phyloP scores from a whole-genome alignment of 2,797 vertebrate species.

The Ataeniobius toweri region DNA sequence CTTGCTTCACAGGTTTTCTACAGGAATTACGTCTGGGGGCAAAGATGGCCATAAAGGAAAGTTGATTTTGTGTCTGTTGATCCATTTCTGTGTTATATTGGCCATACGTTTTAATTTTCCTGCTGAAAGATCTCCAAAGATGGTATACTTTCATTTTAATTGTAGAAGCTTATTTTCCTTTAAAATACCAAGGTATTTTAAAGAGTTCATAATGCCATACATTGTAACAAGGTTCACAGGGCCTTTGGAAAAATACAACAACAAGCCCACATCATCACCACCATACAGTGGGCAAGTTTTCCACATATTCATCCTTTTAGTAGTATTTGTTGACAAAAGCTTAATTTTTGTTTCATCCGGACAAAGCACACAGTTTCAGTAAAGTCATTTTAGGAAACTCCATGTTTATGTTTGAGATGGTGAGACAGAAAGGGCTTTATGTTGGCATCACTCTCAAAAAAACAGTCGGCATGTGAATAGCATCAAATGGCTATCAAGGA shows the following conservation, averaged over 20 bases:
- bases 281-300: not conserved
- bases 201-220: not conserved
- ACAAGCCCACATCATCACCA: not conserved
- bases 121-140: not conserved
- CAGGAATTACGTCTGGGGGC: not conserved
- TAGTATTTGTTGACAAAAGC: not conserved
- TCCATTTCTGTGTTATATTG: not conserved
- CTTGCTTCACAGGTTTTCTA: not conserved
- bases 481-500: too few relatives aligned
- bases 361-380: not conserved
- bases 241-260: not conserved
- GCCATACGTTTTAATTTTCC: not conserved
- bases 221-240: not conserved
- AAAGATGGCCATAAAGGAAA: not conserved
- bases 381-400: not conserved
- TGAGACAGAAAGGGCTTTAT: not conserved
- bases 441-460: not conserved
- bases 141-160: too few relatives aligned
- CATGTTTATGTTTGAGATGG: not conserved
- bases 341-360: not conserved
- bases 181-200: not conserved
- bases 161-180: not conserved
- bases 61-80: not conserved
- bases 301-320: not conserved
- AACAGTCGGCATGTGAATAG: too few relatives aligned